Evolutionary conservation across 2,797 vertebrate genomes (phyloP), one percentile per base, ranked within the genome.

Genomic region (Platalea minor): DNA sequence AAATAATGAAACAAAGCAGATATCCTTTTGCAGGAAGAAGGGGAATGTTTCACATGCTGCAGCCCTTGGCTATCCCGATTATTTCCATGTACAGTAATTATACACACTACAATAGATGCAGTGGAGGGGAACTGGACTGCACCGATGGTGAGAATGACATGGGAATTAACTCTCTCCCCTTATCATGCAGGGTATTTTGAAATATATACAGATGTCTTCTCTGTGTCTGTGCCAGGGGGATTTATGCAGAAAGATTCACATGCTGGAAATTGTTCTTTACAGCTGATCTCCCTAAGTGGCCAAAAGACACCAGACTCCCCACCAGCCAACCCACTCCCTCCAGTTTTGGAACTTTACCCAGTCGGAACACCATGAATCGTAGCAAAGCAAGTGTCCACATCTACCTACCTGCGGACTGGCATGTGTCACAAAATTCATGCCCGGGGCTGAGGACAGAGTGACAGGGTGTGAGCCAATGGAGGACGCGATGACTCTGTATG

Each of bases 401-500:
- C n/a, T 51, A 39, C 95, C 78, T 97, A 99, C 99, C 99, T 99
- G 99, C 2, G 99, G 98, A 92, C 98, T 98, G 89, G 95, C 79
- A 4, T 99, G 98, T 0, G 97, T 78, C 87, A 98, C 98, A 64
- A 99, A 98, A 91, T 98, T 99, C 97, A 99, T 97, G 85, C 97
- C 98, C 0, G 99, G 98, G 23, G 98, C 98, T 7, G 98, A 98
- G 35, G 98, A 98, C 86, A 99, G 94, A 0, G 99, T 97, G 16
- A 98, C 82, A 0, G 98, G 98, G 13, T 99, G 98, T 0, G 99
- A 99, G 57, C 98, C 98, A 54, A 99, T 96, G 28, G 99, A 99
- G 5, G 99, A 98, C 0, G 99, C 96, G 65, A 99, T 99, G 97
- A 99, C 99, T 9, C 99, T 98, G 91, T 99, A 99, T 0, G 99